A percentile compares a stretch with the other conserved stretches of the same genome.
Evolutionary conservation across 2,797 vertebrate genomes (phyloP).

Genomic region (Galagoides demidoff): DNA sequence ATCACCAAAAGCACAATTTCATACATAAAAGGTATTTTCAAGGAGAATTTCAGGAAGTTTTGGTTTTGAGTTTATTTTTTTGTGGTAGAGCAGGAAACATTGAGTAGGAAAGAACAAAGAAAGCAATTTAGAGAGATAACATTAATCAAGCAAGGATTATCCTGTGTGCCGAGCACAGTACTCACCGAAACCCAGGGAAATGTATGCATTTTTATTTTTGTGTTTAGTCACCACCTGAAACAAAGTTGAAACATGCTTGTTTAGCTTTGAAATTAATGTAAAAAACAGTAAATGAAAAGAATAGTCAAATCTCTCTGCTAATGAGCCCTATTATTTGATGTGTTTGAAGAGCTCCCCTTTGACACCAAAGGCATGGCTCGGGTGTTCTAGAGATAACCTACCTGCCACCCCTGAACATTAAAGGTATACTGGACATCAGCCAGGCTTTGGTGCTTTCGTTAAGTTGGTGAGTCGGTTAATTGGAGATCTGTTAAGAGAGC

Average conservation of each 20-base stretch:
- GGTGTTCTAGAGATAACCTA: neutral
- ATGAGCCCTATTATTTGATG: neutral
- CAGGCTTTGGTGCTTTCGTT: neutral
- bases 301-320: neutral
- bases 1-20: conserved; percentile 31
- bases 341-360: conserved; percentile 48
- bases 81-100: neutral
- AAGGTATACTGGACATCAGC: neutral
- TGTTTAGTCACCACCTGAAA: neutral
- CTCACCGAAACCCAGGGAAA: neutral
- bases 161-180: neutral
- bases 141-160: neutral
- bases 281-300: neutral
- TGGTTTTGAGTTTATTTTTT: neutral
- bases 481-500: neutral
- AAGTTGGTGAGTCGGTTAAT: neutral
- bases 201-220: neutral
- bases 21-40: conserved; percentile 21
- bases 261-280: conserved; percentile 64
- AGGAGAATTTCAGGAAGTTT: conserved; percentile 26
- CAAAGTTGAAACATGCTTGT: conserved; percentile 36
- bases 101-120: neutral
- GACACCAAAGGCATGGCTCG: conserved; percentile 50
- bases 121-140: neutral
- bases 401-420: neutral